A percentile compares a stretch with the other conserved stretches of the same genome.
Conservation (phyloP, 2,797 vertebrate species). For the Ispidina lecontei region DNA sequence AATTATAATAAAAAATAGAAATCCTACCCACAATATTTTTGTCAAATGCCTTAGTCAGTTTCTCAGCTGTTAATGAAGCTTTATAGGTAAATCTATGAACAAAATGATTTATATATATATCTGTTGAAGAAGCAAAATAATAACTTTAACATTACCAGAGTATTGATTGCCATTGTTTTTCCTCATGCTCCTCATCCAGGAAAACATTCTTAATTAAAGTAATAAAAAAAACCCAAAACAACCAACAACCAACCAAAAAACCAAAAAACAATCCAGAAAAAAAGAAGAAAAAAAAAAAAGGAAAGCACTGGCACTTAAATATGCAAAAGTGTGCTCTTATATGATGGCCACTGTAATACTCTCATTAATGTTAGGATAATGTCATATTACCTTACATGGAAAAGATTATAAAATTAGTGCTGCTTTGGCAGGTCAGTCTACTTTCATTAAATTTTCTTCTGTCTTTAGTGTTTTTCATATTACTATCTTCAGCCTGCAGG, state of each 20-base stretch:
- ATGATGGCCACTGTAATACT: neutral
- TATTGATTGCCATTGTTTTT: neutral
- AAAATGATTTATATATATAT: neutral
- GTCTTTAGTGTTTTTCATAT: neutral
- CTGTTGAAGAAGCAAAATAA: neutral
- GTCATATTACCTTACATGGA: neutral
- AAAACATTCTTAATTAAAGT: neutral
- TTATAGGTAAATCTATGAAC: neutral
- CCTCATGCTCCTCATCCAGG: neutral
- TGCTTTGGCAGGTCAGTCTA: conserved; percentile 1
- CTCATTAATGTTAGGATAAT: neutral
- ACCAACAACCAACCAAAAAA: neutral
- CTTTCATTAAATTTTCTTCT: conserved; percentile 36
- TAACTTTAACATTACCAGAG: neutral
- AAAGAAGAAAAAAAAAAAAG: too few species aligned
- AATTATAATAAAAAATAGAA: neutral
- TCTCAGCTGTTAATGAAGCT: neutral
- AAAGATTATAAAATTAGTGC: neutral
- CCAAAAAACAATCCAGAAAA: neutral
- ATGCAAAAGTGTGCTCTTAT: neutral
- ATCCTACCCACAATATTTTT: neutral
- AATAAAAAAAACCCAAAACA: too few species aligned
- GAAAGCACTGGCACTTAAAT: neutral
- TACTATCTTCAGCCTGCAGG: neutral
- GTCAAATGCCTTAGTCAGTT: neutral